Evolutionary conservation across 2,797 vertebrate genomes (phyloP), one percentile per base, ranked within the genome.

Genomic region (Melopsittacus undulatus): DNA sequence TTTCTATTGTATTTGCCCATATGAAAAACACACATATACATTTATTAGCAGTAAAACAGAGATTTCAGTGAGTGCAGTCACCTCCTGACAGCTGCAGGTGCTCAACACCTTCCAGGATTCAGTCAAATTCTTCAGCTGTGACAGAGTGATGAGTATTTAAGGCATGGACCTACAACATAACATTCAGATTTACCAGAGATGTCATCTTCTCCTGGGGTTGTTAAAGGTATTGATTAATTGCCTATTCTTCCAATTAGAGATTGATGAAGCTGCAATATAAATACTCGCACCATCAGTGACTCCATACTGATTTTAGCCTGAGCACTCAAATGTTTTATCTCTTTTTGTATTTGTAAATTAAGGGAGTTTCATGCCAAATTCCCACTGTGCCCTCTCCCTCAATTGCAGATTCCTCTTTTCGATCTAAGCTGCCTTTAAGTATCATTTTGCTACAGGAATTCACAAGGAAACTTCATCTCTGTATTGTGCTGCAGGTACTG

Each of bases 181-280:
- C 69, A 16, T 49, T 83, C 89, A 91, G 89, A 86, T 85, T 90
- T 92, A 94, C 62, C 87, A 91, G 87, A 74, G 32, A 64, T 86
- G 52, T 72, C 84, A 86, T 78, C 57, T 27, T 30, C 46, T 94
- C 11, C n/a, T 10, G 59, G 23, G n/a, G 69, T 45, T 89, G 57
- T 93, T 95, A 95, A 91, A 92, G 30, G 30, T 86, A 92, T 86
- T 95, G 94, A 96, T 95, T 91, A 91, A 97, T 96, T 86, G 76
- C 79, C 40, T 79, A 72, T 94, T 88, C 69, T 96, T 94, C 91
- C 81, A 81, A 43, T 30, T 95, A 96, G 86, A 72, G 95, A 94
- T 61, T 84, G 79, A 90, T 82, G 51, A 88, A 93, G 63, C 79
- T 92, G 74, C 42, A 76, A 5, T 63, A 94, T 86, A 95, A 90